Evolutionary conservation across 1,140 invertebrate genomes (phyloP).

Genomic region (Brachionus paranguensis): DNA sequence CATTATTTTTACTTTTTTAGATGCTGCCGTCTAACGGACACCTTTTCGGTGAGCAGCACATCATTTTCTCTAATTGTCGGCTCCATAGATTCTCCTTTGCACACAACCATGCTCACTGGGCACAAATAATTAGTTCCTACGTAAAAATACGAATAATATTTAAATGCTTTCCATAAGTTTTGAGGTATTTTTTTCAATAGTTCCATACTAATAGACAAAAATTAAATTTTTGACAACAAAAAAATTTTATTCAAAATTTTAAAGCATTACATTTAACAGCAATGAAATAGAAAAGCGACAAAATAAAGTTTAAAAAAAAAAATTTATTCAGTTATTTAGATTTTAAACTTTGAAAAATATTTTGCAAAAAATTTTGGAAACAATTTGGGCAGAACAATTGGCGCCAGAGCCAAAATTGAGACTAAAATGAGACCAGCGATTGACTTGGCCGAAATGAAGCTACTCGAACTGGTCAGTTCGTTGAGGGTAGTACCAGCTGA

Average conservation of each 20-base stretch:
- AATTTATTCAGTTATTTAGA: background rate
- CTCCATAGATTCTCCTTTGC: constrained; percentile 28
- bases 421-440: constrained; percentile 70
- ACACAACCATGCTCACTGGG: background rate
- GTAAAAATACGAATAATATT: constrained; percentile 32
- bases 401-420: constrained; percentile 75
- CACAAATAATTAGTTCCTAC: constrained; percentile 15
- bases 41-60: constrained; percentile 23
- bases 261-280: constrained; percentile 32
- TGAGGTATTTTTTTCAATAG: background rate
- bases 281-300: background rate
- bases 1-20: constrained; percentile 3
- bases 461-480: constrained; percentile 78
- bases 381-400: constrained; percentile 79
- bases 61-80: constrained; percentile 13
- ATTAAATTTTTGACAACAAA: background rate
- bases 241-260: background rate
- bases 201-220: background rate
- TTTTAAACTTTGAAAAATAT: background rate
- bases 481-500: constrained; percentile 93
- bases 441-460: constrained; percentile 81
- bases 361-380: constrained; percentile 52
- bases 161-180: background rate
- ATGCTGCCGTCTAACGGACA: constrained; percentile 32
- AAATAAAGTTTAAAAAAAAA: background rate